Conservation (phyloP, 37 sponge, comb jelly and placozoan genomes). For the Diacarnus erythraeanus region DNA sequence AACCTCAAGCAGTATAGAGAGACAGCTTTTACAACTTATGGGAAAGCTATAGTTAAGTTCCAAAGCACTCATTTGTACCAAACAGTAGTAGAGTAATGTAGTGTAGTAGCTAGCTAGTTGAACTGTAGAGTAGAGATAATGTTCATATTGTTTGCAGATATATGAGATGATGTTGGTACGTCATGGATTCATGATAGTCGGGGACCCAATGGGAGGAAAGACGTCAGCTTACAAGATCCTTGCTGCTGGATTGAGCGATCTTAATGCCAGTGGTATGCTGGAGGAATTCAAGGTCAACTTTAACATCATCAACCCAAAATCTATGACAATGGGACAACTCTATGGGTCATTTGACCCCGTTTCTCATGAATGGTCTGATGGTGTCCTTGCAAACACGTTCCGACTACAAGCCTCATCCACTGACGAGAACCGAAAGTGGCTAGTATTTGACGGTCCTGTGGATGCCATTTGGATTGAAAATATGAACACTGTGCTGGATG, state of each 20-base stretch:
- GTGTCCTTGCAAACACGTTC: constrained; percentile 94
- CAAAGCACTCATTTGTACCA: too few relatives aligned
- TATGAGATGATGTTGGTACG: constrained; percentile 99
- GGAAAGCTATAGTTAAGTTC: too few relatives aligned
- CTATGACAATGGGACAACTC: constrained; percentile 93
- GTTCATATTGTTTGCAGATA: constrained; percentile 68
- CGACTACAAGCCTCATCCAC: constrained; percentile 90
- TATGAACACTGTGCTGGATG: constrained; percentile 99
- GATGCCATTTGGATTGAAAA: constrained; percentile 99
- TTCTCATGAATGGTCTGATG: constrained; percentile 99
- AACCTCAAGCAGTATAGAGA: too few relatives aligned
- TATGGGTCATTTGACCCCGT: constrained; percentile 97
- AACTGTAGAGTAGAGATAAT: too few relatives aligned
- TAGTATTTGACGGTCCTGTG: constrained; percentile 99
- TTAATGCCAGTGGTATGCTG: constrained; percentile 82
- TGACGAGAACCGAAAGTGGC: constrained; percentile 92
- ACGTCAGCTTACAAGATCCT: constrained; percentile 93
- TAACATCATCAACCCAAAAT: constrained; percentile 92
- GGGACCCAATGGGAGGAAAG: constrained; percentile 96
- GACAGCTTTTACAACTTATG: too few relatives aligned
- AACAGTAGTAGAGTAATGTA: too few relatives aligned
- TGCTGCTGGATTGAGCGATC: constrained; percentile 86
- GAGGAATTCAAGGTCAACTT: constrained; percentile 91
- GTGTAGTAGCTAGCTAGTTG: too few relatives aligned
- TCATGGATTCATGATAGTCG: constrained; percentile 99